phyloP scores from a whole-genome alignment of 2,888 invertebrate species.

The Ametastegia equiseti region DNA sequence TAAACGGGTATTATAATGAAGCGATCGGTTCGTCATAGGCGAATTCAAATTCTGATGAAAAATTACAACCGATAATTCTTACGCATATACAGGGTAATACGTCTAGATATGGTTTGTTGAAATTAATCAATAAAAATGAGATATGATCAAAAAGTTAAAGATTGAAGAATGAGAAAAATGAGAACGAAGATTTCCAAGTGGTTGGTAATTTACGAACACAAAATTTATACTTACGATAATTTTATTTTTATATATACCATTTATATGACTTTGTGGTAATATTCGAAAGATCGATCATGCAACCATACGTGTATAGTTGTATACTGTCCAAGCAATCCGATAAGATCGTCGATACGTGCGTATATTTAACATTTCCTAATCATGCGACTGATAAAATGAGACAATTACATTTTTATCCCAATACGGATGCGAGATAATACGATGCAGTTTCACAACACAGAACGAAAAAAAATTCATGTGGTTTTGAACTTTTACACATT shows the following conservation, averaged over 20 bases:
- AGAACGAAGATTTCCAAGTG: background rate
- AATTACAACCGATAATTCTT: background rate
- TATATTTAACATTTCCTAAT: background rate
- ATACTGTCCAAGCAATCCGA: too few relatives aligned
- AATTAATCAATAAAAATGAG: background rate
- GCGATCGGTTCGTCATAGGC: slow-evolving; percentile 15
- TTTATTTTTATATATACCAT: background rate
- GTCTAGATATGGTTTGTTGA: background rate
- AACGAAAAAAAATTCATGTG: background rate
- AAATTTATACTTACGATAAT: background rate
- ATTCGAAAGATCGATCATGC: background rate
- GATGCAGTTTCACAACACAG: background rate
- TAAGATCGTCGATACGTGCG: background rate
- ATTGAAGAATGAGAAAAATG: background rate
- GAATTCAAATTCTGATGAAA: background rate
- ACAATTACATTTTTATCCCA: background rate
- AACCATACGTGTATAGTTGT: slow-evolving; percentile 1
- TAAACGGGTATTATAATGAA: slow-evolving; percentile 19
- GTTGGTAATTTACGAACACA: background rate
- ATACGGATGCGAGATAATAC: background rate
- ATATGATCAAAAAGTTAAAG: background rate
- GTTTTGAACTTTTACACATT: background rate
- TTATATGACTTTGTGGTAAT: background rate
- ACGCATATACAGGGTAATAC: background rate
- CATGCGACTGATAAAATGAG: background rate